These are phyloP conservation scores for Nyctibius bracteatus DNA, from an alignment of 2,113 vertebrate species.

Conservation along the genomic window DNA sequence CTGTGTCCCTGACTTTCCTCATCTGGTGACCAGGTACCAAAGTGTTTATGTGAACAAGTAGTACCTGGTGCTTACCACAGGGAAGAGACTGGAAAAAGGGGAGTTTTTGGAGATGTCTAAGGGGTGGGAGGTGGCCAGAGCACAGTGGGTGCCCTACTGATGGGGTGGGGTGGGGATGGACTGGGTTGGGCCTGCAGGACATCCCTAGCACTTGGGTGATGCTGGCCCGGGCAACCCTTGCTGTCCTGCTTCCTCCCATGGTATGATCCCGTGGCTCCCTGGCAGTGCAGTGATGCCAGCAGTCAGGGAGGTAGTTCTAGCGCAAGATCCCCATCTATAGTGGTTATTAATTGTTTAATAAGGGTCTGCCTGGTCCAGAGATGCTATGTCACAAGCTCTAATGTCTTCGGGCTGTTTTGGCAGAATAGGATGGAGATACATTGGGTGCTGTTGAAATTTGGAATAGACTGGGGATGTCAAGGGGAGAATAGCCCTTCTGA, in stretches of 20 bases:
- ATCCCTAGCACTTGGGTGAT: neutral
- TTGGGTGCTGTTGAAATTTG: neutral
- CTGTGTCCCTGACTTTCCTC: neutral
- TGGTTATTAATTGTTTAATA: too few species aligned
- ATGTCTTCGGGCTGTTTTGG: neutral
- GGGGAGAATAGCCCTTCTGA: neutral
- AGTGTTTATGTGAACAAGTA: accelerated
- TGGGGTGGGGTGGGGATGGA: neutral
- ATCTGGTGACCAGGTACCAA: neutral
- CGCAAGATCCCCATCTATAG: accelerated
- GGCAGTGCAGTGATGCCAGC: neutral
- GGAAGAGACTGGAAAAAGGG: neutral
- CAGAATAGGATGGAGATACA: neutral
- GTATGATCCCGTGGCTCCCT: accelerated
- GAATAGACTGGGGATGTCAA: neutral
- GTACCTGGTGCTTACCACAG: neutral
- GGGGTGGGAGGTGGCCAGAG: neutral
- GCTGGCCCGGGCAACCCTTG: accelerated
- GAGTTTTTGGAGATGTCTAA: neutral
- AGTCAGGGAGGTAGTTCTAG: neutral
- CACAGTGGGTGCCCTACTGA: accelerated
- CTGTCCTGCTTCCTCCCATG: neutral
- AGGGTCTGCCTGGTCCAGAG: neutral
- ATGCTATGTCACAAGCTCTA: neutral
- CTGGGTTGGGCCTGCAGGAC: neutral